Evolutionary conservation across 1,140 invertebrate species (phyloP), one percentile per base, ranked within the genome.

Genomic region (Eubasilissa regina): DNA sequence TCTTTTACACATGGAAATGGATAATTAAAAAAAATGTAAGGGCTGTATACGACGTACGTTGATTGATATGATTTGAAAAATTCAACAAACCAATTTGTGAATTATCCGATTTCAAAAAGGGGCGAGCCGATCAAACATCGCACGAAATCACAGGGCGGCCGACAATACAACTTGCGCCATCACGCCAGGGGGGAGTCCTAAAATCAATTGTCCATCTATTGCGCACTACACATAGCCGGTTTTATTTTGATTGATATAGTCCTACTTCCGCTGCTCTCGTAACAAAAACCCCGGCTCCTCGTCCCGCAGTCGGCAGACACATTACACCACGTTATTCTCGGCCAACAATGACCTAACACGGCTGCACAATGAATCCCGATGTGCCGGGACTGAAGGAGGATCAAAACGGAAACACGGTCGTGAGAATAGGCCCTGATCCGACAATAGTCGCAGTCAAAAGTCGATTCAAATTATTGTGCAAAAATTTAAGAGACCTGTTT

Each of bases 161-260:
- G 43, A 45, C 64, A n/a, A 68, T 68, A 45, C 64, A 68, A 68
- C 44, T 45, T 47, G 64, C 64, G 12, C 13, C 64, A 68, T 68
- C 64, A 45, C 19, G n/a, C 13, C 4, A 17, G 21, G 62, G 44
- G 44, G 64, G 10, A 64, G 9, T n/a, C 60, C 55, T 43, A 45
- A 47, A 47, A 68, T 48, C 43, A 68, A 47, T 68, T 64, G 43
- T 68, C 60, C 53, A n/a, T 56, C 62, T 44, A 13, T 43, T 48
- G 64, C 47, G 12, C 15, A 44, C 25, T 35, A 1, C 25, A 35
- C 25, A 6, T 6, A 8, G 56, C 45, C 64, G 62, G 45, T 47
- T 60, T 62, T 62, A 45, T 76, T 78, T 78, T 78, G 77, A 78
- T 78, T 68, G 77, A 78, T 78, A 68, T 60, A 25, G 51, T 58